These are phyloP conservation scores for Cerastis rubricosa DNA, from an alignment of 2,888 invertebrate genomes.

Conservation along the genomic window DNA sequence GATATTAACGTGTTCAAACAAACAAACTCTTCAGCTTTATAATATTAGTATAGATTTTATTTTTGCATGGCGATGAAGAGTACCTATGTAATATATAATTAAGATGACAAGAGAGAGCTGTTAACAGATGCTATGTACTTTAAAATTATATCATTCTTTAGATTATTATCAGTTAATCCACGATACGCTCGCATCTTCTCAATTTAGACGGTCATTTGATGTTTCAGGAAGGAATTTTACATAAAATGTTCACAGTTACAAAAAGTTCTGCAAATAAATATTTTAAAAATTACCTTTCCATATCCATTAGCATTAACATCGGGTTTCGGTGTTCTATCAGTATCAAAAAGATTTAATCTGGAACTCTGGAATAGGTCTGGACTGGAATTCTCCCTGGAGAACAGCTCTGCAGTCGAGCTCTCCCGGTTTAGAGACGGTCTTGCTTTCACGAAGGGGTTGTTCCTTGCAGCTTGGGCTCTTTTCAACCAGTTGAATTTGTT, in stretches of 20 bases:
- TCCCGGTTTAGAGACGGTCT: slow-evolving; percentile 84
- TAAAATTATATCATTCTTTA: slow-evolving; percentile 2
- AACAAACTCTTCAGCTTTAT: too few species aligned
- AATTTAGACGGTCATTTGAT: background rate
- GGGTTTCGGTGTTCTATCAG: slow-evolving; percentile 85
- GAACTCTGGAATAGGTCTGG: slow-evolving; percentile 87
- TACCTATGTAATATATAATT: background rate
- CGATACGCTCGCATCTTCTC: background rate
- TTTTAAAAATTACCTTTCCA: slow-evolving; percentile 76
- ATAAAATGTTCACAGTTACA: background rate
- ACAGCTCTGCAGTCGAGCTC: slow-evolving; percentile 84
- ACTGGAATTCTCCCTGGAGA: slow-evolving; percentile 85
- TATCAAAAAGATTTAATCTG: slow-evolving; percentile 85
- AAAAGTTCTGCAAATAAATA: background rate
- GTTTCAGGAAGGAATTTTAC: background rate
- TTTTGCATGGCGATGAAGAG: background rate
- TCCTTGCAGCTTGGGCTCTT: slow-evolving; percentile 79
- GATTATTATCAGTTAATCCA: slow-evolving; percentile 29
- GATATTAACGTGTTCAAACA: too few species aligned
- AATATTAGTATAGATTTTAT: background rate
- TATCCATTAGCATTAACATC: slow-evolving; percentile 76
- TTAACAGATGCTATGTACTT: slow-evolving; percentile 19
- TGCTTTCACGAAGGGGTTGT: slow-evolving; percentile 84
- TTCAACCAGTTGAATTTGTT: slow-evolving; percentile 86
- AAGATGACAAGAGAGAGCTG: background rate